Evolutionary conservation across 2,113 vertebrate genomes (phyloP), one percentile per base, ranked within the genome.

Genomic region (Camelus dromedarius): DNA sequence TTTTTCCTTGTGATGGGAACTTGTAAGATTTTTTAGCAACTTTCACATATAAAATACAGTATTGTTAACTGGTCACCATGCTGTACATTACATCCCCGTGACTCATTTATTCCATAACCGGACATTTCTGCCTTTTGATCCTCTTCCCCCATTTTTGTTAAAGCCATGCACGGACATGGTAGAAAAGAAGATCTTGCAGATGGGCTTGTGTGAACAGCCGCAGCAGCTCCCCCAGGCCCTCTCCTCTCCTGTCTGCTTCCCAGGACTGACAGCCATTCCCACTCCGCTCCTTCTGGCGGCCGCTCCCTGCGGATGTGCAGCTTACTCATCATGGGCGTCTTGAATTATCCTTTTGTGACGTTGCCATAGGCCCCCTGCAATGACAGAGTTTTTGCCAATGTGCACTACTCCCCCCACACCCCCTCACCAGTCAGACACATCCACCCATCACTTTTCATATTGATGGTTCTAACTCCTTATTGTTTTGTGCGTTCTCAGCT

Each of bases 151-250:
- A 5, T 46, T 62, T 92, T 30, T 69, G 46, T 89, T 62, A 14
- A 42, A 82, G 14, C 16, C 1, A 0, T 4, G 1, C 26, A 5
- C 5, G 5, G 10, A 6, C 1, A 3, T 2, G 15, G 5, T 56
- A 24, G 46, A 52, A 87, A 50, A 52, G 11, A 1, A 30, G 50
- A 2, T 30, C 52, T 64, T 22, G 11, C 26, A 20, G 14, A 2
- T 24, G 73, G 18, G 9, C 73, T 15, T 9, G 18, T 0, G 0
- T 28, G 73, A 30, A 9, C 0, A 26, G 18, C 0, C 1, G 2
- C 10, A 7, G 8, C n/a, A 46, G 1, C 38, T 30, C 5, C 2
- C 42, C 24, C 32, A n/a, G 28, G 8, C 26, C n/a, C 46, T 67
- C 30, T 19, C 26, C 28, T 13, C 5, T 12, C 50, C 58, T 2